phyloP scores from a whole-genome alignment of 2,888 invertebrate genomes.

The Mantis religiosa region DNA sequence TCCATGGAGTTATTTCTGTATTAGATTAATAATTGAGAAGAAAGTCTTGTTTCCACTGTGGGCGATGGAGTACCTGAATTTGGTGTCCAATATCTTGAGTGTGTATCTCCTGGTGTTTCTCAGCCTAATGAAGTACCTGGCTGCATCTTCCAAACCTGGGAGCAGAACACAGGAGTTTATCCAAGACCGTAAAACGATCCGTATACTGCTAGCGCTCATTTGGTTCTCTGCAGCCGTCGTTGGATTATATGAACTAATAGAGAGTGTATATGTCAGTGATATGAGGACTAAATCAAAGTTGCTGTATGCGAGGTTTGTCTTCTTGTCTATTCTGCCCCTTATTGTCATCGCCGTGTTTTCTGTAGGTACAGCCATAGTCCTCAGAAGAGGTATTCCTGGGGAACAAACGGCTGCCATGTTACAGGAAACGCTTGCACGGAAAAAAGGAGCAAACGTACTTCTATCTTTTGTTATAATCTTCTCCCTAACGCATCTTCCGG shows the following conservation, averaged over 20 bases:
- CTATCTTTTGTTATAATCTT: too few species aligned
- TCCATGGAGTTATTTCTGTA: not conserved
- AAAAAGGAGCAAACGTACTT: too few species aligned
- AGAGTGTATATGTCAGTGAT: accelerated
- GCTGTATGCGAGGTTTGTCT: too few species aligned
- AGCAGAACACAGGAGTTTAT: not conserved
- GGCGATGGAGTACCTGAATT: not conserved
- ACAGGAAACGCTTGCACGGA: too few species aligned
- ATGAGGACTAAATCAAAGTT: not conserved
- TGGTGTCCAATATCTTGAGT: not conserved
- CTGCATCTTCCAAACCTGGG: too few species aligned
- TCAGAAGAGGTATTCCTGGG: too few species aligned
- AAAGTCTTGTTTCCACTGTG: not conserved
- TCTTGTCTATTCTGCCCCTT: too few species aligned
- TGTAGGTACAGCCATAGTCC: too few species aligned
- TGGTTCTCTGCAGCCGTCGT: not conserved
- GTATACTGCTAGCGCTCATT: not conserved
- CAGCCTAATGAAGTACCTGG: too few species aligned
- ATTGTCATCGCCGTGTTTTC: too few species aligned
- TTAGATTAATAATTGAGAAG: not conserved
- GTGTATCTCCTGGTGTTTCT: not conserved
- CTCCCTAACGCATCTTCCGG: too few species aligned
- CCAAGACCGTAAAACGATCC: not conserved
- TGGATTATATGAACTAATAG: not conserved
- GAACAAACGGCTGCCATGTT: too few species aligned